Evolutionary conservation across 2,888 invertebrate species (phyloP), one percentile per base, ranked within the genome.

Genomic region (Harpalus rubripes): DNA sequence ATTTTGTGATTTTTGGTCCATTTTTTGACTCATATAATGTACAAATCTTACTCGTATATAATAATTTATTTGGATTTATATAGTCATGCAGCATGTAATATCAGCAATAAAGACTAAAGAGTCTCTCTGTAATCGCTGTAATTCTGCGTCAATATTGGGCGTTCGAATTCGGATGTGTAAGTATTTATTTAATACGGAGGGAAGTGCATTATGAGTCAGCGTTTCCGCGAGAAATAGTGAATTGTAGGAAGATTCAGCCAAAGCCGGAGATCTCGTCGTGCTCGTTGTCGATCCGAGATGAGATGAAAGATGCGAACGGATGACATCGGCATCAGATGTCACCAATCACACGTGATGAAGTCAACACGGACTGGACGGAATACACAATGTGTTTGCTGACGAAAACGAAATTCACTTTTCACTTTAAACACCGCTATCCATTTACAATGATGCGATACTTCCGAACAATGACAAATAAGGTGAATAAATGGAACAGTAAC

Each of bases 281-380:
- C 32, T 32, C 32, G 32, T 32, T 52, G 44, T 52, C 44, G 72
- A 74, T 74, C 41, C 12, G 72, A 74, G 72, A 74, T 74, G 72
- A 74, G 72, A 41, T 44, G 72, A 74, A 74, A 41, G 72, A 74
- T 74, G 44, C 41, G 72, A 74, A 18, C 22, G 72, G 72, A 44
- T 74, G 18, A 16, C 80, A 80, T 63, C 58, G 80, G 63, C 80
- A 80, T 80, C 80, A 80, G 80, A 80, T 80, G 80, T 80, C 80
- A 52, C 80, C 80, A 80, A 80, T 80, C 80, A 80, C 80, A 80
- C 39, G 39, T 80, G 80, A 80, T 80, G 80, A 63, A 80, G 80
- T 80, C 80, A 63, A 80, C 80, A 80, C 61, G 63, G 26, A 61
- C 63, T 80, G 80, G 80, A 63, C 44, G 80, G 80, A 80, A 80